Percentiles rank a stretch among this genome's conserved stretches.
phyloP scores from a whole-genome alignment of 2,113 vertebrate species.

The Irena cyanogastra region DNA sequence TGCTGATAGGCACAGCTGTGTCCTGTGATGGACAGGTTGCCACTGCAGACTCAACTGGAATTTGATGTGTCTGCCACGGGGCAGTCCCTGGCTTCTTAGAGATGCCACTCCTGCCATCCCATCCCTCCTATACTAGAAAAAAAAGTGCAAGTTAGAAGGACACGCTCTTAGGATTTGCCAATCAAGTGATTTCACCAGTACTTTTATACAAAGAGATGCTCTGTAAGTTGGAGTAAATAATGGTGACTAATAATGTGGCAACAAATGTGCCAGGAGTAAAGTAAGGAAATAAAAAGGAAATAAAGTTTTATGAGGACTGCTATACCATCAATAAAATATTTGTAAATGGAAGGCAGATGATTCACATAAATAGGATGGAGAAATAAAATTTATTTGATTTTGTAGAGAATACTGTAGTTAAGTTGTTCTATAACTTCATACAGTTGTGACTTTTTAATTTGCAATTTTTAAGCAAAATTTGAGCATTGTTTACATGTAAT shows the following conservation, averaged over 20 bases:
- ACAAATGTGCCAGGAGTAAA: background rate
- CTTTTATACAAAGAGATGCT: background rate
- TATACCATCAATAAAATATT: background rate
- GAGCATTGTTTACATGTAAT: background rate
- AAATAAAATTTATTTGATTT: background rate
- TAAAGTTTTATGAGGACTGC: background rate
- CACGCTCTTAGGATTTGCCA: background rate
- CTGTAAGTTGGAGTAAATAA: background rate
- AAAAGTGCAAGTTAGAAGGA: background rate
- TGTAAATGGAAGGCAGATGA: background rate
- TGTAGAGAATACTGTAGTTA: background rate
- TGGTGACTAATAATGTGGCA: background rate
- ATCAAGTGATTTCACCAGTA: background rate
- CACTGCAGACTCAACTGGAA: background rate
- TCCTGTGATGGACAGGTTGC: background rate
- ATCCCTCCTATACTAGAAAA: background rate
- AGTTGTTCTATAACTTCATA: background rate
- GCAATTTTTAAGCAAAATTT: background rate
- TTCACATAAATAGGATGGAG: background rate
- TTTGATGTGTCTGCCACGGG: fast-evolving
- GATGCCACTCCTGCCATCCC: fast-evolving
- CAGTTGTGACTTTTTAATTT: background rate
- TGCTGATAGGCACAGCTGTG: background rate
- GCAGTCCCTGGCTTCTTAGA: background rate
- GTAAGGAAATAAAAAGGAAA: background rate